Evolutionary conservation across 2,888 invertebrate species (phyloP).

Genomic region (Drosophila prolongata): DNA sequence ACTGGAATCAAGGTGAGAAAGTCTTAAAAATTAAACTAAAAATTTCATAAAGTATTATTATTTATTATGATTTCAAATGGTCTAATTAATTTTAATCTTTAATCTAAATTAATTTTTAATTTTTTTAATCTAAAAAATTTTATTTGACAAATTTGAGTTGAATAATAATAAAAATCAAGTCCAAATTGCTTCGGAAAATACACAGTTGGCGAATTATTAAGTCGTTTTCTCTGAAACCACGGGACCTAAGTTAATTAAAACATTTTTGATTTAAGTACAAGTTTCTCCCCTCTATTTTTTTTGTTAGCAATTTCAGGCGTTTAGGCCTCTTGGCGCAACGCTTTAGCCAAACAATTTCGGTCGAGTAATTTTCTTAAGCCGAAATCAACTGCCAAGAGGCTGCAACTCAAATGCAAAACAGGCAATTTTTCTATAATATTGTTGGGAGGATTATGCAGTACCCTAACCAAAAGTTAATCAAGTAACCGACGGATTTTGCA

Average conservation of each 20-base stretch:
- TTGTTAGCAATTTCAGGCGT: slow-evolving; percentile 50
- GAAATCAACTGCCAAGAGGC: slow-evolving; percentile 55
- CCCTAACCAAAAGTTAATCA: slow-evolving; percentile 16
- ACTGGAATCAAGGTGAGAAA: background rate
- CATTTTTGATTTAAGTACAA: slow-evolving; percentile 72
- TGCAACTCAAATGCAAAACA: slow-evolving; percentile 70
- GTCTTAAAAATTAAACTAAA: too few species aligned
- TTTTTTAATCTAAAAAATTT: too few species aligned
- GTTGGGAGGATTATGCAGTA: slow-evolving; percentile 27
- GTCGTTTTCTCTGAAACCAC: slow-evolving; percentile 47
- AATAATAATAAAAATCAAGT: slow-evolving; percentile 6
- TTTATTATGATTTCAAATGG: too few species aligned
- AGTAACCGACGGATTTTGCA: background rate
- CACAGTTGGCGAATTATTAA: slow-evolving; percentile 71
- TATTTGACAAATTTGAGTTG: slow-evolving; percentile 60
- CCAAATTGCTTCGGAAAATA: background rate
- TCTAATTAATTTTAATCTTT: too few species aligned
- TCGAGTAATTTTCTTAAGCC: slow-evolving; percentile 61
- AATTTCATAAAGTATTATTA: too few species aligned
- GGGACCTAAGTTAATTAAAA: slow-evolving; percentile 73
- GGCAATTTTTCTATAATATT: slow-evolving; percentile 61
- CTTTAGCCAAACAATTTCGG: slow-evolving; percentile 63
- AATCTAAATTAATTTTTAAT: too few species aligned
- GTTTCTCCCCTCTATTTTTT: slow-evolving; percentile 26
- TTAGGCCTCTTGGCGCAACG: slow-evolving; percentile 38